A percentile compares a stretch with the other conserved stretches of the same genome.
phyloP scores from a whole-genome alignment of 2,797 vertebrate genomes.

The Chaetophractus vellerosus region DNA sequence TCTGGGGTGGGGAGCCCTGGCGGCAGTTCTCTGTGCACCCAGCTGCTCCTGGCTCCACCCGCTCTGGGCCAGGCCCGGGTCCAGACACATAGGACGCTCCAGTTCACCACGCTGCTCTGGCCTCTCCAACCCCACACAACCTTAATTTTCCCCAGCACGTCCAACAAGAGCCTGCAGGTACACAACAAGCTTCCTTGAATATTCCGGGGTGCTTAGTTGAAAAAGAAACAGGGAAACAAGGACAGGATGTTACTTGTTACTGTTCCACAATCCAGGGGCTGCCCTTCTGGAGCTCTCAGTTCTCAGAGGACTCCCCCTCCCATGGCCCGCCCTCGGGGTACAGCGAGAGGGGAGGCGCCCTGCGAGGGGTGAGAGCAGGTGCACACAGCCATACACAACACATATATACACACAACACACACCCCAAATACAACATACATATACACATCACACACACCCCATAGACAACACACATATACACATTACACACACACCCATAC shows the following conservation, averaged over 20 bases:
- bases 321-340: too few species aligned
- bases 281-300: not conserved
- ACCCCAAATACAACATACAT: not conserved
- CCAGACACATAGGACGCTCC: not conserved
- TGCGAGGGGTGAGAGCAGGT: not conserved
- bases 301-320: not conserved
- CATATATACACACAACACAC: fast-evolving
- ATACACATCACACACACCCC: not conserved
- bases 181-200: not conserved
- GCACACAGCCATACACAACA: not conserved
- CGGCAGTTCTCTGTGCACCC: too few species aligned
- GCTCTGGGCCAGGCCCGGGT: too few species aligned
- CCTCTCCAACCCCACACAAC: fast-evolving
- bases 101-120: fast-evolving
- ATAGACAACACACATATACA: too few species aligned
- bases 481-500: too few species aligned
- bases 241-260: not conserved
- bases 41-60: too few species aligned
- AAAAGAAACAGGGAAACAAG: not conserved
- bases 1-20: too few species aligned
- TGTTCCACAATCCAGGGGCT: not conserved
- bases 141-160: not conserved
- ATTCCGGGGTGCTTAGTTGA: not conserved
- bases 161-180: not conserved
- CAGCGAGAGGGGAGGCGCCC: not conserved